Base-by-base conservation (phyloP, 2,797 vertebrate genomes). In the Spinibarbus caldwelli region DNA sequence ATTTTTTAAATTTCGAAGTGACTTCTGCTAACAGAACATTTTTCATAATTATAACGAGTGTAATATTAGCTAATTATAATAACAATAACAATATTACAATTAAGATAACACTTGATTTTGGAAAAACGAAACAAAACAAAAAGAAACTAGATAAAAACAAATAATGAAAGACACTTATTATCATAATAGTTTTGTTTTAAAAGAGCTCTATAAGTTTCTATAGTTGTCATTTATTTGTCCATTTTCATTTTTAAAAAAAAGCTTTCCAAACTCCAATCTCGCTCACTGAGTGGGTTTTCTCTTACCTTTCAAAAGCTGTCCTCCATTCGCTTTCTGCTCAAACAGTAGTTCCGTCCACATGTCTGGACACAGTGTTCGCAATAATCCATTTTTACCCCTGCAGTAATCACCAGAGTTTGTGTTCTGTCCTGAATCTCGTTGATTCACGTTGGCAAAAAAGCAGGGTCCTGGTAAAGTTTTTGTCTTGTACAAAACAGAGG, bases 41-140 rank as follows among this genome's bases (percentile, higher is more conserved):
- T 93, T 91, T 94, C 92, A 94, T 94, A 94, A 94, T 94, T 92
- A 93, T 94, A 95, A 95, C 94, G 92, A 94, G 92, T 94, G 93
- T 94, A 94, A 94, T 87, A 87, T 95, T 92, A 93, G 92, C 95
- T 95, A 95, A 96, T 95, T 93, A 95, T 93, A 95, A 94, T 95
- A 96, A 95, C 93, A 96, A 94, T 94, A 96, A 96, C 95, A 96
- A 95, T 95, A 95, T 94, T 95, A 96, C 95, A 96, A 95, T 95
- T 94, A 95, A 95, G 93, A 94, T 93, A 95, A 94, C 94, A 95
- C 93, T 94, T 89, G 92, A 92, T 94, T 93, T 92, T 87, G 85
- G 83, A 91, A 86, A 78, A 91, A 92, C 90, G 43, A 91, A 92
- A 91, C 21, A 8, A 87, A 89, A 89, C 78, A 89, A 89, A 87